Evolutionary conservation across 2,113 vertebrate species (phyloP).

Genomic region (Ploceus nigricollis): DNA sequence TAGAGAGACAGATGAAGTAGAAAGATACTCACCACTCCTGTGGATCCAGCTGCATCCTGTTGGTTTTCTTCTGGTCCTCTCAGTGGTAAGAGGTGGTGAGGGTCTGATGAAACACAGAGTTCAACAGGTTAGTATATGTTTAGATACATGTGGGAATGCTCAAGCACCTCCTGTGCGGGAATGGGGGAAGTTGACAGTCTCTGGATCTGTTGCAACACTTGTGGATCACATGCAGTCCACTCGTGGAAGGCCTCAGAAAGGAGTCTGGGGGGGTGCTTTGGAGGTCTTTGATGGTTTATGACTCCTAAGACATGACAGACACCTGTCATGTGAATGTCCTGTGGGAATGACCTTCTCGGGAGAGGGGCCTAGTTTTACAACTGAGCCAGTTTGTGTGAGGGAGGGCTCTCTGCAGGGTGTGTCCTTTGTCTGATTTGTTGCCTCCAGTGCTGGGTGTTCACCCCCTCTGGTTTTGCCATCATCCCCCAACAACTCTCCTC

Average conservation of each 20-base stretch:
- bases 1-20: not conserved
- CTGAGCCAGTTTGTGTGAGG: not conserved
- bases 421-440: not conserved
- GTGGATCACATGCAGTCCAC: not conserved
- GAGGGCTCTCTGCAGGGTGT: not conserved
- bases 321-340: not conserved
- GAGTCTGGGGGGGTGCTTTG: fast-evolving
- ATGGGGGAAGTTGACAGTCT: not conserved
- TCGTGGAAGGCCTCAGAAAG: not conserved
- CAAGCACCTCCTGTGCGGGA: fast-evolving
- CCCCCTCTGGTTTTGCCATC: fast-evolving
- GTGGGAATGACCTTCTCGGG: fast-evolving
- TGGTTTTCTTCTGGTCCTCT: not conserved
- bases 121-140: fast-evolving
- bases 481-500: not conserved
- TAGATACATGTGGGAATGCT: fast-evolving
- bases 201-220: not conserved
- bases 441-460: not conserved
- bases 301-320: not conserved
- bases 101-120: not conserved
- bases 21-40: not conserved
- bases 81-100: not conserved
- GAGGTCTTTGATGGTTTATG: not conserved
- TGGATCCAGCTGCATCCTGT: not conserved
- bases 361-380: no score